Percentiles rank a stretch among this genome's conserved stretches.
Conservation (phyloP, 2,888 invertebrate genomes). For the Frankliniella fusca region DNA sequence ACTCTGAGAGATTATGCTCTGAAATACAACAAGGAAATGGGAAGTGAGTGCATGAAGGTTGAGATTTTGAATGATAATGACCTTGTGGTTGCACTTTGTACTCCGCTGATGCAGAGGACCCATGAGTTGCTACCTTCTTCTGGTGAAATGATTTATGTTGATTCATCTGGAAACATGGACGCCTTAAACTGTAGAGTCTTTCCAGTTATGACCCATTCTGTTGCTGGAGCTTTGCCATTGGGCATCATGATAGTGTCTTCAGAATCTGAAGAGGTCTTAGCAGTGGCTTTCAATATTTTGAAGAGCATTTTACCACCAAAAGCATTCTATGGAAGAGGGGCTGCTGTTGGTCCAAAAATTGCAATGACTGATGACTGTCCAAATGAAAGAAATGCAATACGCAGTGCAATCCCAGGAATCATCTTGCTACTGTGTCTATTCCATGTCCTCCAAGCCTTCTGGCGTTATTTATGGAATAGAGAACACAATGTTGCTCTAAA, state of each 20-base stretch:
- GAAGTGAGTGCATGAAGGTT: not conserved
- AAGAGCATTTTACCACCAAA: not conserved
- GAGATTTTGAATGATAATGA: not conserved
- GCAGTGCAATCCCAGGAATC: not conserved
- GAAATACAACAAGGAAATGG: not conserved
- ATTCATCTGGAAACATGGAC: not conserved
- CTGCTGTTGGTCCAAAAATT: not conserved
- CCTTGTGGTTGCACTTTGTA: not conserved
- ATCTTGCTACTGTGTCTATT: not conserved
- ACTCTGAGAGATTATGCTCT: not conserved
- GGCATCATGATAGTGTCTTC: not conserved
- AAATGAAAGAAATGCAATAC: not conserved
- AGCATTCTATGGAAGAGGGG: not conserved
- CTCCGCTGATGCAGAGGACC: not conserved
- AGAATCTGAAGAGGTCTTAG: not conserved
- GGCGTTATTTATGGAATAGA: not conserved
- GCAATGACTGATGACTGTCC: not conserved
- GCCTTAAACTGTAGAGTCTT: not conserved
- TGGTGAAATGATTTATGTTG: not conserved
- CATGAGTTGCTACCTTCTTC: not conserved
- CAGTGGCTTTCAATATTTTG: not conserved
- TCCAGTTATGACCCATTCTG: not conserved
- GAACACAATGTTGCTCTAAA: not conserved
- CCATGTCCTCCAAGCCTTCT: not conserved
- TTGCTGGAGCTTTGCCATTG: not conserved